Percentiles rank a stretch among this genome's conserved stretches.
These are phyloP conservation scores for Eilema depressum DNA, from an alignment of 2,888 invertebrate species.

Conservation along the genomic window DNA sequence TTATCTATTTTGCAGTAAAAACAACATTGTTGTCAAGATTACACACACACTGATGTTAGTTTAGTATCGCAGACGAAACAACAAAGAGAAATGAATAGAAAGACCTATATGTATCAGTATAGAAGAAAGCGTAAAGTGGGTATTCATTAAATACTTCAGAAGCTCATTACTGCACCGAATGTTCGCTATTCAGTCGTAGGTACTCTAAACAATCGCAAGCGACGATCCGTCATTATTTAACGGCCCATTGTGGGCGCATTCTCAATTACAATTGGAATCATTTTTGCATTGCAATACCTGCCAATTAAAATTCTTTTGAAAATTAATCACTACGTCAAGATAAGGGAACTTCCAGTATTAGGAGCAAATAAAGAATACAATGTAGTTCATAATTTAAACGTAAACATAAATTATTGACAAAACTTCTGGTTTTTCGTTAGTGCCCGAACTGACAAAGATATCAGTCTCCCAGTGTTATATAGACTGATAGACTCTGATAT, in stretches of 20 bases:
- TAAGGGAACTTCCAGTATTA: neutral
- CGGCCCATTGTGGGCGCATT: conserved; percentile 70
- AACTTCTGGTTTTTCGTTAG: neutral
- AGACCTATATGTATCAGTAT: conserved; percentile 49
- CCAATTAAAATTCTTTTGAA: conserved; percentile 62
- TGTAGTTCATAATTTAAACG: neutral
- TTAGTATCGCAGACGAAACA: conserved; percentile 23
- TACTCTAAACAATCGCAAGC: conserved; percentile 69
- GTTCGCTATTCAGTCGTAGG: conserved; percentile 69
- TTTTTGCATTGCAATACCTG: conserved; percentile 59
- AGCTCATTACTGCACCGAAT: conserved; percentile 76
- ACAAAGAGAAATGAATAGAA: conserved; percentile 32
- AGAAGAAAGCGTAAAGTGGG: conserved; percentile 58
- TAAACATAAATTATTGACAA: neutral
- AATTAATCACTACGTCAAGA: neutral
- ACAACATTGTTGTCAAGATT: conserved; percentile 27
- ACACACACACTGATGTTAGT: conserved; percentile 24
- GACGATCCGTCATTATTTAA: conserved; percentile 73
- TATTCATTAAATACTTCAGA: conserved; percentile 70
- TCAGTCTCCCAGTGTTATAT: too few species aligned
- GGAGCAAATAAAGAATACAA: neutral
- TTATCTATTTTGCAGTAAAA: conserved; percentile 32
- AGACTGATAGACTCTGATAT: too few species aligned
- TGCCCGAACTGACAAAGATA: neutral
- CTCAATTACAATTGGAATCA: conserved; percentile 73